phyloP scores from a whole-genome alignment of 2,888 invertebrate species.

The Brenthis daphne region DNA sequence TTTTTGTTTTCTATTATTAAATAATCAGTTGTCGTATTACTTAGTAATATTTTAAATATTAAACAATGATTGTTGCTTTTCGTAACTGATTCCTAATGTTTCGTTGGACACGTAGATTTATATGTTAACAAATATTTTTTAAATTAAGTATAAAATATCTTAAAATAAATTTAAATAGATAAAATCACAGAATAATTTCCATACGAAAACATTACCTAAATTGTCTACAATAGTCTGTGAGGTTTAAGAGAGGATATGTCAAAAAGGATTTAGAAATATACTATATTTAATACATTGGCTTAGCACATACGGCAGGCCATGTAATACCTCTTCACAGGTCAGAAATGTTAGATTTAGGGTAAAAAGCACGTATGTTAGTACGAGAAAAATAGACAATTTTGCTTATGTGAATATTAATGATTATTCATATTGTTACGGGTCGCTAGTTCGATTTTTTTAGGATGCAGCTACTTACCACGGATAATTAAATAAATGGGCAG shows the following conservation, averaged over 20 bases:
- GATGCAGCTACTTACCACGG: too few species aligned
- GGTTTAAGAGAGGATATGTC: constrained; percentile 22
- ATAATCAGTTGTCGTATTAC: too few species aligned
- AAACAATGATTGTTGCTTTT: too few species aligned
- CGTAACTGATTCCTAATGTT: too few species aligned
- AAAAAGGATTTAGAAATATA: constrained; percentile 21
- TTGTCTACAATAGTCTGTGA: neutral
- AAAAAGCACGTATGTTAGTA: neutral
- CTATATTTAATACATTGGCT: neutral
- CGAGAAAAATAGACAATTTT: neutral
- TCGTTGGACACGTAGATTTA: too few species aligned
- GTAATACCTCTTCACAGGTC: constrained; percentile 25
- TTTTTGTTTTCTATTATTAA: too few species aligned
- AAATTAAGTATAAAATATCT: too few species aligned
- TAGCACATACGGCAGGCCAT: constrained; percentile 12
- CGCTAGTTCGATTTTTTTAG: neutral
- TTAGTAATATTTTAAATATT: too few species aligned
- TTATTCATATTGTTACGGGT: neutral
- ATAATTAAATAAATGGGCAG: too few species aligned
- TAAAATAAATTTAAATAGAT: too few species aligned
- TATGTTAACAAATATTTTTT: too few species aligned
- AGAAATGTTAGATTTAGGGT: constrained; percentile 23
- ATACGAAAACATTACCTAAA: neutral
- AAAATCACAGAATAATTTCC: neutral
- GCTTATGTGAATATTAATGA: neutral